Percentiles rank a stretch among this genome's conserved stretches.
These are phyloP conservation scores for Melanocharis versteri DNA, from an alignment of 2,113 vertebrate species.

Conservation along the genomic window DNA sequence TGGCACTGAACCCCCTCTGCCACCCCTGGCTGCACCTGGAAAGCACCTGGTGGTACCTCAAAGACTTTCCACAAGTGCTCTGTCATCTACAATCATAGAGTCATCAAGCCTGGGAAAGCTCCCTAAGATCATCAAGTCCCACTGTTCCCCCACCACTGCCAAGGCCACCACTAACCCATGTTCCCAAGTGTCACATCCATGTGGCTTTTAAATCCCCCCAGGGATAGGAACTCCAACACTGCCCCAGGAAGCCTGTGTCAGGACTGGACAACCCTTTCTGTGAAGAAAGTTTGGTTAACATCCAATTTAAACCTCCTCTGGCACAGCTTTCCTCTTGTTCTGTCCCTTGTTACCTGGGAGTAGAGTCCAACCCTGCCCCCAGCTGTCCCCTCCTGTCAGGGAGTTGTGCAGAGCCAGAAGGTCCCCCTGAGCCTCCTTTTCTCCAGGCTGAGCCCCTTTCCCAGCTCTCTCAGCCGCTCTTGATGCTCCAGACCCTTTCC, in stretches of 20 bases:
- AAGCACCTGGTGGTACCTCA: background rate
- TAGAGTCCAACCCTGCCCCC: fast-evolving
- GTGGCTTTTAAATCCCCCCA: background rate
- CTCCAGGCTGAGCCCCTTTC: background rate
- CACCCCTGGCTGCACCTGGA: background rate
- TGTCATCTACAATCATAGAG: background rate
- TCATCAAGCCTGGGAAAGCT: background rate
- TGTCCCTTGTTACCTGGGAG: background rate
- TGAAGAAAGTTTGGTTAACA: background rate
- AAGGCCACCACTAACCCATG: background rate
- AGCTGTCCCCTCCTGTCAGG: background rate
- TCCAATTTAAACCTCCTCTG: background rate
- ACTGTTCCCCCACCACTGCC: background rate
- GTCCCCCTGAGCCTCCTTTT: background rate
- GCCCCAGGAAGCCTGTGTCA: background rate
- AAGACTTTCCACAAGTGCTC: background rate
- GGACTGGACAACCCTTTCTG: background rate
- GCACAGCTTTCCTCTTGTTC: background rate
- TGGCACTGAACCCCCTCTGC: fast-evolving
- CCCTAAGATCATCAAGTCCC: background rate
- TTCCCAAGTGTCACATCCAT: background rate
- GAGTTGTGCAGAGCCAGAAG: background rate
- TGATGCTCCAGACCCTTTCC: background rate
- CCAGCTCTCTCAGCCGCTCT: background rate
- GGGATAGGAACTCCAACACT: background rate